Conservation (phyloP, 2,888 invertebrate species). For the Taenaris catops region DNA sequence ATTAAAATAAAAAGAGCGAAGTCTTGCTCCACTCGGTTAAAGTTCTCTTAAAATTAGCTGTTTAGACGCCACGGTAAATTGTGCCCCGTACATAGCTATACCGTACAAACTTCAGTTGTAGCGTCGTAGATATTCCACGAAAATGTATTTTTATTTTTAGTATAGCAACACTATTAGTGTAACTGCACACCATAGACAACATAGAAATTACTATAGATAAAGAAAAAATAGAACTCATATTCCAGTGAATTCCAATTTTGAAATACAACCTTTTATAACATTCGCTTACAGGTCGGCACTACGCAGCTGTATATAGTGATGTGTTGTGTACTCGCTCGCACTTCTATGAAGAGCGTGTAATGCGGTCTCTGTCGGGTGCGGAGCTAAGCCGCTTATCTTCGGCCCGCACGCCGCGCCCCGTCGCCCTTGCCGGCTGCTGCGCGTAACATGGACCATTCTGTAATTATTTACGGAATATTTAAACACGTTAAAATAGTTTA, state of each 20-base stretch:
- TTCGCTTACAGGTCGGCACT: slow-evolving; percentile 39
- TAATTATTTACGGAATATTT: slow-evolving; percentile 31
- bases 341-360: slow-evolving; percentile 26
- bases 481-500: too few relatives aligned
- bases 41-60: slow-evolving; percentile 72
- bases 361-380: slow-evolving; percentile 50
- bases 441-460: slow-evolving; percentile 60
- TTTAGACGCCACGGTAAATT: slow-evolving; percentile 63
- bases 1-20: slow-evolving; percentile 34
- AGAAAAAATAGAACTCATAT: slow-evolving; percentile 24
- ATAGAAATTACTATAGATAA: slow-evolving; percentile 11
- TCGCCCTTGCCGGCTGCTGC: slow-evolving; percentile 58
- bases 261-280: slow-evolving; percentile 39
- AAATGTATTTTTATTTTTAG: slow-evolving; percentile 78
- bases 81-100: slow-evolving; percentile 40
- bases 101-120: slow-evolving; percentile 71
- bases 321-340: slow-evolving; percentile 42
- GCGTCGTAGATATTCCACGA: slow-evolving; percentile 64
- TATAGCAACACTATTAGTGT: slow-evolving; percentile 34
- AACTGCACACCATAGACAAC: slow-evolving; percentile 30
- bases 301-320: slow-evolving; percentile 70
- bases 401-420: slow-evolving; percentile 68
- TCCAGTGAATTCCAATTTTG: slow-evolving; percentile 10
- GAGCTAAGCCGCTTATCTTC: slow-evolving; percentile 78
- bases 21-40: slow-evolving; percentile 40